A percentile compares a stretch with the other conserved stretches of the same genome.
These are phyloP conservation scores for Metalampra italica DNA, from an alignment of 2,888 invertebrate genomes.

Conservation along the genomic window DNA sequence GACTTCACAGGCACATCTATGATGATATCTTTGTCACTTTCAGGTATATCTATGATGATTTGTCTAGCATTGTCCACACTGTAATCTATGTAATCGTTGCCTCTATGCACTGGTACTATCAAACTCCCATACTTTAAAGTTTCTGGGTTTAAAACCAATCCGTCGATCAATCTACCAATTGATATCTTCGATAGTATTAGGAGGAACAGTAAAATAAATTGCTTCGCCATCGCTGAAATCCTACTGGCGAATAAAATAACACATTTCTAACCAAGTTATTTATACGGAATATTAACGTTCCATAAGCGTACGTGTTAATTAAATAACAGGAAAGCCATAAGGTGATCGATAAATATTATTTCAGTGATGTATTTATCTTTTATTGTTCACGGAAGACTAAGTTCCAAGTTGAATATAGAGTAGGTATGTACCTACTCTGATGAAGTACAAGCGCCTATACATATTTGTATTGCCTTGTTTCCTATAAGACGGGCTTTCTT, in stretches of 20 bases:
- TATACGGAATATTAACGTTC: constrained; percentile 16
- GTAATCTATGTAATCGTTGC: constrained; percentile 57
- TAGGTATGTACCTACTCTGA: no score
- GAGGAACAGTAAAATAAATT: constrained; percentile 31
- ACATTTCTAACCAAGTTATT: constrained; percentile 17
- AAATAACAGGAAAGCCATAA: constrained; percentile 7
- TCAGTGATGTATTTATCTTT: background rate
- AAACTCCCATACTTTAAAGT: constrained; percentile 41
- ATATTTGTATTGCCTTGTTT: no score
- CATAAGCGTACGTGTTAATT: constrained; percentile 31
- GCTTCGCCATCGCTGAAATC: constrained; percentile 40
- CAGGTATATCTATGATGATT: background rate
- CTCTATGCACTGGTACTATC: constrained; percentile 23
- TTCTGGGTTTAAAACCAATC: constrained; percentile 50
- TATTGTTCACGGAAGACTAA: no score
- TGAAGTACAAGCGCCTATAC: no score
- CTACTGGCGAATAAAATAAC: constrained; percentile 15
- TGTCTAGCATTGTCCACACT: constrained; percentile 22
- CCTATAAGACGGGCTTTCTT: no score
- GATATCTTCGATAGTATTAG: constrained; percentile 27
- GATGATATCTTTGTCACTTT: constrained; percentile 10
- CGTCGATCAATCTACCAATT: constrained; percentile 31
- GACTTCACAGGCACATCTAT: constrained; percentile 15
- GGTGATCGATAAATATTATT: constrained; percentile 5
- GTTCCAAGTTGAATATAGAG: no score